Conservation (phyloP, 2,888 invertebrate species). For the Serrognathus titanus region DNA sequence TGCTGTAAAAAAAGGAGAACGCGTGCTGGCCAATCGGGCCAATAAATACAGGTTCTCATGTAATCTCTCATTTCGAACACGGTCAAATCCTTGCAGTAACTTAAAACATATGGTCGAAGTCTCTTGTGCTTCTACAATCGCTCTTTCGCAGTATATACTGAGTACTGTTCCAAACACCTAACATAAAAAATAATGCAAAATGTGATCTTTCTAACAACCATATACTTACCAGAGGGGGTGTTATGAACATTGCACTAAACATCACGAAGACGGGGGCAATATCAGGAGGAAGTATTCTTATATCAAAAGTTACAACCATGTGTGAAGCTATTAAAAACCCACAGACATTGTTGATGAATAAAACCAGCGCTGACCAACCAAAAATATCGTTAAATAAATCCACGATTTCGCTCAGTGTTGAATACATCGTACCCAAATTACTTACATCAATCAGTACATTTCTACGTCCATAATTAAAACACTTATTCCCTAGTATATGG, state of each 20-base stretch:
- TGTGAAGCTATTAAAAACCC: too few species aligned
- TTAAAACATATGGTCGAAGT: conserved; percentile 2
- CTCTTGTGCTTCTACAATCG: neutral
- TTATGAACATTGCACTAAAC: neutral
- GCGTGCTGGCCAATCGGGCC: neutral
- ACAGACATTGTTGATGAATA: too few species aligned
- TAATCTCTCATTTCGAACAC: neutral
- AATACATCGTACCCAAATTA: neutral
- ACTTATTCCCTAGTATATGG: too few species aligned
- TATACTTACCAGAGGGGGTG: conserved; percentile 2
- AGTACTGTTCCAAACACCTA: conserved; percentile 2
- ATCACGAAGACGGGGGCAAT: neutral
- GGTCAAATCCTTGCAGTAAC: neutral
- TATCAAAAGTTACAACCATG: too few species aligned
- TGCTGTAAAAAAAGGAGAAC: conserved; percentile 3
- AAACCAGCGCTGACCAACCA: neutral
- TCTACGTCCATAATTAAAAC: too few species aligned
- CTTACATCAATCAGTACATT: neutral
- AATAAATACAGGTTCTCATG: conserved; percentile 5
- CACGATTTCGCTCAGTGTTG: neutral
- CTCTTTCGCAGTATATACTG: neutral
- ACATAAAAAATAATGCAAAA: neutral
- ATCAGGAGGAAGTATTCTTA: too few species aligned
- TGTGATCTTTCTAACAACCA: neutral
- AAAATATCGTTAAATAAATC: neutral